Evolutionary conservation across 1,140 invertebrate species (phyloP), one percentile per base, ranked within the genome.

Genomic region (Stegodyphus mimosarum): DNA sequence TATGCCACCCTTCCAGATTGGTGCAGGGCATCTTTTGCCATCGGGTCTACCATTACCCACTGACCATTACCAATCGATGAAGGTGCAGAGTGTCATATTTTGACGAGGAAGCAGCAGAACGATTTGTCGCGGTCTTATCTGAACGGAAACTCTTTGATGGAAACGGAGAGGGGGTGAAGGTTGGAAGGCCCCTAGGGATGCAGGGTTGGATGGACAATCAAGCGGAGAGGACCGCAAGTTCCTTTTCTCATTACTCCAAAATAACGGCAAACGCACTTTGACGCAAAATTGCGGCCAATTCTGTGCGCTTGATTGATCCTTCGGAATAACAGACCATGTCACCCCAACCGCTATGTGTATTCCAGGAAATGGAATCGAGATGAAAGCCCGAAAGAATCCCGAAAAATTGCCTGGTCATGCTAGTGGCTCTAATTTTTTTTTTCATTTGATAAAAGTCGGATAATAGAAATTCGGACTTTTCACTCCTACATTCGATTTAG

Each of bases 161-260:
- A 49, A 50, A 50, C 60, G 33, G 33, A 33, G 33, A 33, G 33
- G 33, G 33, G 33, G 33, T 33, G 33, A 33, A 33, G 33, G 33
- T 33, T 33, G 33, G 33, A 33, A 33, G 33, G 33, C 33, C 33
- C 33, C 33, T 33, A 33, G 33, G 33, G 33, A 33, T 33, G 33
- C 33, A 67, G 15, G 48, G 7, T 13, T 15, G 60, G 63, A 78
- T 66, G 55, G 55, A 60, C 74, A 76, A 63, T 11, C 69, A 71
- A 50, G 6, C 13, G 33, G 60, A 60, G 55, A 76, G 33, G 74
- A 53, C 64, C 64, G n/a, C 33, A 50, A 72, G 78, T 81, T 81
- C 78, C 78, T 81, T 72, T 81, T 81, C 78, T 81, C 78, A 81
- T 81, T 81, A 81, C 69, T 81, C 53, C 55, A 81, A 72, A 81